Conservation (phyloP, 1,140 invertebrate genomes). For the Cyrtorhinus lividipennis region DNA sequence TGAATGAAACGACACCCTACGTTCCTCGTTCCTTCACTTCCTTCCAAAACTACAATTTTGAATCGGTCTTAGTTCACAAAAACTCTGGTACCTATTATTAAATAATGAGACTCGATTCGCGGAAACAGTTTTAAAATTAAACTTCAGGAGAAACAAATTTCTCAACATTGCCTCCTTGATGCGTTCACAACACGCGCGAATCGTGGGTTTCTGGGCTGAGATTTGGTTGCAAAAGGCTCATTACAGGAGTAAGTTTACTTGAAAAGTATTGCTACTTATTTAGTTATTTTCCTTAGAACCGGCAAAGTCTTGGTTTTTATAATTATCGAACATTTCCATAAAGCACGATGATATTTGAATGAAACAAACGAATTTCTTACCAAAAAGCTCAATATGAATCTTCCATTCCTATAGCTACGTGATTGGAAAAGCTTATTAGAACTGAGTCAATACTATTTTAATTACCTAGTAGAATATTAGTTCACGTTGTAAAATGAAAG, state of each 20-base stretch:
- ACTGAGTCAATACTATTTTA: neutral
- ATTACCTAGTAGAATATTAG: neutral
- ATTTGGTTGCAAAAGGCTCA: neutral
- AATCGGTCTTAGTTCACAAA: too few relatives aligned
- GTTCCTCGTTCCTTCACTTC: too few relatives aligned
- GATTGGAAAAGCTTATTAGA: neutral
- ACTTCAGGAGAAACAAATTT: too few relatives aligned
- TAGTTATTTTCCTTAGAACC: neutral
- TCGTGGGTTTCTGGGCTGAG: neutral
- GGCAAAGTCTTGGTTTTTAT: neutral
- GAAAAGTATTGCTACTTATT: neutral
- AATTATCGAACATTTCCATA: neutral
- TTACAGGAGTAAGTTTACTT: too few relatives aligned
- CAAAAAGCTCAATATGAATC: constrained; percentile 3
- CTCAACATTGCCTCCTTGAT: too few relatives aligned
- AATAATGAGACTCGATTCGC: too few relatives aligned
- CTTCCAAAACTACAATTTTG: too few relatives aligned
- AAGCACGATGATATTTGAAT: too few relatives aligned
- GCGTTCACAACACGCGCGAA: neutral
- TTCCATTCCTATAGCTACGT: neutral
- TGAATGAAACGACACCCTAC: too few relatives aligned
- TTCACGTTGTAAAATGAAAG: neutral
- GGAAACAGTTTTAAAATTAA: too few relatives aligned
- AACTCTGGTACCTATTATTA: too few relatives aligned
- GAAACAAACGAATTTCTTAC: neutral